These are phyloP conservation scores for Chaetoderma sp. DNA, from an alignment of 2,888 invertebrate species.

Conservation along the genomic window DNA sequence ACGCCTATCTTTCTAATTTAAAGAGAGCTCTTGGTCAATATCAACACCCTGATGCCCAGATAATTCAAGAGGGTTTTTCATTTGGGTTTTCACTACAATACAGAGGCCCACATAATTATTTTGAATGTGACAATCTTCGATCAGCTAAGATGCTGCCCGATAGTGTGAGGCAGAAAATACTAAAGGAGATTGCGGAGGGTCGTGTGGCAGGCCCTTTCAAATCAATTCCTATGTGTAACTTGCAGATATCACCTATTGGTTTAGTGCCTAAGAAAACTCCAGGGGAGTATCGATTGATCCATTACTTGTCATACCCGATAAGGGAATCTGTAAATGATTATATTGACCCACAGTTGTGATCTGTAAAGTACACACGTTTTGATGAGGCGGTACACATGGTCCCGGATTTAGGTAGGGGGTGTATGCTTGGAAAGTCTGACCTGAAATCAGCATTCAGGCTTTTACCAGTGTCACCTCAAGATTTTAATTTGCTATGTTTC, in stretches of 20 bases:
- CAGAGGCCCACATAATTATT: too few relatives aligned
- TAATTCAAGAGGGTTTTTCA: too few relatives aligned
- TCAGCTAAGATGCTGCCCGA: too few relatives aligned
- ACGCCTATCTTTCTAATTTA: too few relatives aligned
- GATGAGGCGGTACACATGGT: conserved; percentile 15
- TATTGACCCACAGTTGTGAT: conserved; percentile 6
- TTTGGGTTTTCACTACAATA: too few relatives aligned
- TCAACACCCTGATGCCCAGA: too few relatives aligned
- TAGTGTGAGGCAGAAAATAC: too few relatives aligned
- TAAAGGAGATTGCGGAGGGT: too few relatives aligned
- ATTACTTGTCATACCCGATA: conserved; percentile 22
- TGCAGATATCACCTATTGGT: conserved; percentile 21
- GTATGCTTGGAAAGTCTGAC: conserved; percentile 24
- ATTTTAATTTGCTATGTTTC: conserved; percentile 30
- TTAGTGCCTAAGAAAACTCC: conserved; percentile 21
- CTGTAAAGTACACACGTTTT: conserved; percentile 9
- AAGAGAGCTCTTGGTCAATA: too few relatives aligned
- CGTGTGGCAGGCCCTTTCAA: too few relatives aligned
- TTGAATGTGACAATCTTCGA: too few relatives aligned
- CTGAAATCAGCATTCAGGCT: conserved; percentile 32
- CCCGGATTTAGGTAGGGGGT: conserved; percentile 4
- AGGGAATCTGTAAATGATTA: conserved; percentile 25
- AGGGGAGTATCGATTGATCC: conserved; percentile 26
- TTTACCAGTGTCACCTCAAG: conserved; percentile 21
- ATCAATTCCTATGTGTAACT: too few relatives aligned